Evolutionary conservation across 2,113 vertebrate species (phyloP).

Genomic region (Neogale vison): DNA sequence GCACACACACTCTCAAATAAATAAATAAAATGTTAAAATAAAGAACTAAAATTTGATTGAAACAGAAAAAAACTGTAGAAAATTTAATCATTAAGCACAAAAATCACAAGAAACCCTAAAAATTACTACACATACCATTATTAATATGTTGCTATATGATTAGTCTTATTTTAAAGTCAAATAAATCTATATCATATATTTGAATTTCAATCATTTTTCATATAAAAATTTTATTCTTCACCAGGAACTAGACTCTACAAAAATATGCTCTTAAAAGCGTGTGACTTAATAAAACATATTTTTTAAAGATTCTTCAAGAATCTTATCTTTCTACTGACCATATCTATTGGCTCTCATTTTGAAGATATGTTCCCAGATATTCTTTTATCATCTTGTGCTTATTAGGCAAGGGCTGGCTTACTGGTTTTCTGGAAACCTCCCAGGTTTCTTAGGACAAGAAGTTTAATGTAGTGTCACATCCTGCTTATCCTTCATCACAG

Average conservation of each 20-base stretch:
- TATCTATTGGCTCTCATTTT: background rate
- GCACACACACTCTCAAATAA: too few species aligned
- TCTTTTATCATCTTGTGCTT: background rate
- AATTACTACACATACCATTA: background rate
- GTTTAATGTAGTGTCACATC: background rate
- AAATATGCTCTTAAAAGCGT: background rate
- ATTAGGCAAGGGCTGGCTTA: background rate
- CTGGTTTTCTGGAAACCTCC: background rate
- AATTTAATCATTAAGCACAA: background rate
- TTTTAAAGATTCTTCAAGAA: background rate
- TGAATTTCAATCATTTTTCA: background rate
- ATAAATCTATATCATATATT: background rate
- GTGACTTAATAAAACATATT: background rate
- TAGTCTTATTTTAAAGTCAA: slow-evolving; percentile 12
- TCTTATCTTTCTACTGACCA: background rate
- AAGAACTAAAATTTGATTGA: background rate
- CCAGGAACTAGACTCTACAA: background rate
- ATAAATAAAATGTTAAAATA: too few species aligned
- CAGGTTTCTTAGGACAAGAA: background rate
- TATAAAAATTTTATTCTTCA: slow-evolving; percentile 10
- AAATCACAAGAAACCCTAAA: background rate
- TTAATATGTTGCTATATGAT: background rate
- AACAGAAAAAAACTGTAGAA: background rate
- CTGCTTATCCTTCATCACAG: background rate
- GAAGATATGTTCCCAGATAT: background rate